Evolutionary conservation across 2,797 vertebrate species (phyloP).

Genomic region (Pyrocephalus nanus): DNA sequence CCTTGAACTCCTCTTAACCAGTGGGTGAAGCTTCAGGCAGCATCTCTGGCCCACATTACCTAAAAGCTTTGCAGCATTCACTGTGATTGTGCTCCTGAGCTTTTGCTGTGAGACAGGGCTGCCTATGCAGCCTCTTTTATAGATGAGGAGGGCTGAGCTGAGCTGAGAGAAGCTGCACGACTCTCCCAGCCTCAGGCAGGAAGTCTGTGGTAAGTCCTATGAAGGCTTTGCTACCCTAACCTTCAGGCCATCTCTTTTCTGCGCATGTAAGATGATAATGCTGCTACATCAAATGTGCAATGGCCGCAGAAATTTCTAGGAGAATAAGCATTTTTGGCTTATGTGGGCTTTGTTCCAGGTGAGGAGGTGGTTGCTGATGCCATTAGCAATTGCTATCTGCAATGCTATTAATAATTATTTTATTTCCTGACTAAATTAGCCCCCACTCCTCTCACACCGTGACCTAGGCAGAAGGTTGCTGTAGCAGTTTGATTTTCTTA

Average conservation of each 20-base stretch:
- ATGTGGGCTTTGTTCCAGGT: not conserved
- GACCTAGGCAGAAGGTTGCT: not conserved
- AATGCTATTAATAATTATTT: not conserved
- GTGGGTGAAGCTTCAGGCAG: not conserved
- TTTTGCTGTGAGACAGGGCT: not conserved
- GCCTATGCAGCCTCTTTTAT: not conserved
- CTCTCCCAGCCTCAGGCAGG: not conserved
- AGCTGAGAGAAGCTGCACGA: not conserved
- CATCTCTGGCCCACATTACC: not conserved
- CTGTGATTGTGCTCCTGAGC: not conserved
- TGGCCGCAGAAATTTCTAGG: not conserved
- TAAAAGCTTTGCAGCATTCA: accelerated
- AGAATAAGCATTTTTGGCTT: not conserved
- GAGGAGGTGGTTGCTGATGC: slow-evolving; percentile 19
- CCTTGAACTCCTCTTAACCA: not conserved
- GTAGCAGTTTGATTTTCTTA: not conserved
- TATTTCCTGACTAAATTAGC: not conserved
- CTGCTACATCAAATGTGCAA: not conserved
- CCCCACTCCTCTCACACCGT: not conserved
- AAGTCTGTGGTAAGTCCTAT: not conserved
- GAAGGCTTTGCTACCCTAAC: not conserved
- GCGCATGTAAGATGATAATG: not conserved
- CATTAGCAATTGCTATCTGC: not conserved
- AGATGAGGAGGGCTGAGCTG: not conserved
- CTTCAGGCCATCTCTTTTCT: not conserved